Base-by-base conservation (phyloP, 2,797 vertebrate species). In the Garrulus glandarius region DNA sequence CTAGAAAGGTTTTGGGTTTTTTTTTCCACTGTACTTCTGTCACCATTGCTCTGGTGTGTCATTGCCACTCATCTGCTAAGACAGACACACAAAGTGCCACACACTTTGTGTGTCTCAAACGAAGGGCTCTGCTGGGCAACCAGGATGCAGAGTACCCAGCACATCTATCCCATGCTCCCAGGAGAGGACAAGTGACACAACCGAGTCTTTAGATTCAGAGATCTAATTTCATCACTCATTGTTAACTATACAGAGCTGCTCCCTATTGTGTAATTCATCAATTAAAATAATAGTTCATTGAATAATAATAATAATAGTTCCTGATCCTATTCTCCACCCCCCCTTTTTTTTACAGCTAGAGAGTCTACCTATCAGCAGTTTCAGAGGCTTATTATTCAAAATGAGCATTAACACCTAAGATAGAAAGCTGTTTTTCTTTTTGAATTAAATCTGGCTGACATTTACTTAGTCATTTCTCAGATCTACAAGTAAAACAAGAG, bases 401-500 rank as follows among this genome's bases (percentile, higher is more conserved):
- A 32, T 72, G 30, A 88, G 84, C 16, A 78, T 75, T 63, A 55
- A 57, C 22, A 65, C 10, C 6, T 41, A 81, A 91, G 56, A 65
- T 19, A 83, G 68, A 74, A 80, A 63, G 49, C 6, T 85, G 56
- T 63, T 93, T 95, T 93, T 69, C 75, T 63, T 93, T 76, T 69
- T 30, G 41, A 79, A 80, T 80, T 80, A 87, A 94, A 80, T 79
- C 79, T 26, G 6, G 27, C 65, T 96, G 91, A 90, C 87, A 96
- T 96, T 96, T 97, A 80, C 67, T 88, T 78, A 86, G 80, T 60
- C 0, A 0, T 63, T 91, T 89, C 80, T 90, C 50, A 93, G 52
- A 85, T 92, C 56, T 72, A 60, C 61, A 90, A 95, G 87, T 79
- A 93, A 95, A 95, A 90, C 59, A 93, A 71, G 67, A 85, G 82